Base-by-base conservation (phyloP, 2,797 vertebrate genomes). In the Spheniscus humboldti region DNA sequence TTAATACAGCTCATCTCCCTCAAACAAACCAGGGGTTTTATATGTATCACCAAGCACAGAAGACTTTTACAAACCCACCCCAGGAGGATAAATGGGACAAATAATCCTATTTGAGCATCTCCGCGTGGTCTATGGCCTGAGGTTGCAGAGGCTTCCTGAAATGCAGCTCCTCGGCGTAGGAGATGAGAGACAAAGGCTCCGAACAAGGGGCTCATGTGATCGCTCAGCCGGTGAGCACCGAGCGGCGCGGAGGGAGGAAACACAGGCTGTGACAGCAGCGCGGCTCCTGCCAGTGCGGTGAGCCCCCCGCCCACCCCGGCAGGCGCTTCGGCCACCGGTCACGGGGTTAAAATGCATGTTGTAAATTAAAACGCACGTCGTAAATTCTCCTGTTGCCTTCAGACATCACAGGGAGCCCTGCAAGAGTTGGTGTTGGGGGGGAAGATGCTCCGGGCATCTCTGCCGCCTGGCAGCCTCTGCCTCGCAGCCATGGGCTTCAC, bases 181-280 rank as follows among this genome's bases (percentile, higher is more conserved):
- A 80, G 95, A 60, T 3, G 69, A 78, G 77, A 94, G 87, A 97
- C 96, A 96, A 97, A 97, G 96, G 95, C 92, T 90, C 4, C 0
- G 80, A 91, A 88, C 94, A 83, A 93, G 92, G 88, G 91, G 86
- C 93, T 96, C 91, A 86, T 95, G 92, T 90, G 96, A 94, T 92
- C 48, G 39, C 76, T 41, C 74, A 59, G 92, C 82, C 20, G n/a
- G 82, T 8, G 88, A 74, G 68, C 48, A 35, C 84, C 7, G 22
- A 53, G 62, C 18, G 30, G 35, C n/a, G 23, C 25, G 4, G 64
- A 30, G 85, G 87, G 88, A 76, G 89, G 74, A 43, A 41, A n/a
- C 33, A 9, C 66, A 11, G 73, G 76, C 73, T 33, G 81, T 78
- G 94, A 91, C 93, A 90, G 73, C 28, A 7, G 71, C 88, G 23